A percentile compares a stretch with the other conserved stretches of the same genome.
phyloP scores from a whole-genome alignment of 2,113 vertebrate genomes.

The Hyperopisus bebe region DNA sequence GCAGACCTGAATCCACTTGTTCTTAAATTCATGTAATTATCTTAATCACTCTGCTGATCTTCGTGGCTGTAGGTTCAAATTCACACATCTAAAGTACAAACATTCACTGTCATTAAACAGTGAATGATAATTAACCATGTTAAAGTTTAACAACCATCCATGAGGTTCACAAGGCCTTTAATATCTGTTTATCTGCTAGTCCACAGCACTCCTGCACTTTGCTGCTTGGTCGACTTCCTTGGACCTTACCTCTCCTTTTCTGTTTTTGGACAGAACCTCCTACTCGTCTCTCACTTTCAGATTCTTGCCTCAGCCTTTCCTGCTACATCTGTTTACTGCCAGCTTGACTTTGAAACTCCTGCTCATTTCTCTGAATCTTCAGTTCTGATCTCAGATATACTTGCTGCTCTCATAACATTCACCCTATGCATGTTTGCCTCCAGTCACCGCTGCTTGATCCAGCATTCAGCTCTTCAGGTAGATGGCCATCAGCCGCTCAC shows the following conservation, averaged over 20 bases:
- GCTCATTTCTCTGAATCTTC: not conserved
- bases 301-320: not conserved
- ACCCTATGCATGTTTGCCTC: not conserved
- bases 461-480: not conserved
- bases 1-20: not conserved
- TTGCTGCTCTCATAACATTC: not conserved
- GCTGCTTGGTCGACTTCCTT: too few relatives aligned
- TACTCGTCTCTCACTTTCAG: not conserved
- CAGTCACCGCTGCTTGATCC: not conserved
- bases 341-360: not conserved
- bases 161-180: too few relatives aligned
- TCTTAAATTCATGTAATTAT: not conserved
- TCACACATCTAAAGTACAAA: not conserved
- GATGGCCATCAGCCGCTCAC: not conserved
- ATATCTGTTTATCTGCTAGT: too few relatives aligned
- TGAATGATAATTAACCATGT: too few relatives aligned
- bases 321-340: not conserved
- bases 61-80: not conserved
- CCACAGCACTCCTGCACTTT: too few relatives aligned
- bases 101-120: not conserved
- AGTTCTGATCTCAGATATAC: not conserved
- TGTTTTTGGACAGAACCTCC: not conserved
- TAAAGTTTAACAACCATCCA: too few relatives aligned
- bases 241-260: too few relatives aligned
- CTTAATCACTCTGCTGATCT: not conserved